Evolutionary conservation across 2,797 vertebrate genomes (phyloP).

Genomic region (Pteronotus mesoamericanus): DNA sequence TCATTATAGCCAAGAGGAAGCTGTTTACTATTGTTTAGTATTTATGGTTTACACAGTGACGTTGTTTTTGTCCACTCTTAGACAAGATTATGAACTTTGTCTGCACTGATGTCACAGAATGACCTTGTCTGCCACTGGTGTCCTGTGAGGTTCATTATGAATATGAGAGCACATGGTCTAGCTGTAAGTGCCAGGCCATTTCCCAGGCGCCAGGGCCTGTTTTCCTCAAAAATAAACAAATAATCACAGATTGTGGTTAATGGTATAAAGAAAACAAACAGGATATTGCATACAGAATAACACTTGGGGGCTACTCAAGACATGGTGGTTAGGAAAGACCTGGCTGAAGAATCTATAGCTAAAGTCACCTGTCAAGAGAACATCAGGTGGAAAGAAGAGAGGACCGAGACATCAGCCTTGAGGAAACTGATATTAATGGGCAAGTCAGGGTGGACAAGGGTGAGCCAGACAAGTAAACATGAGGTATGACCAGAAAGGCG

Average conservation of each 20-base stretch:
- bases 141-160: background rate
- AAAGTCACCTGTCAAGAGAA: background rate
- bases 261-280: background rate
- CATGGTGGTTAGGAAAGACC: background rate
- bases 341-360: background rate
- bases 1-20: background rate
- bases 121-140: background rate
- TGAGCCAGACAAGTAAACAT: background rate
- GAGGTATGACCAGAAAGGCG: background rate
- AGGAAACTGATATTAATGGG: background rate
- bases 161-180: background rate
- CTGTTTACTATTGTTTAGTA: background rate
- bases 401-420: background rate
- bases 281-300: background rate
- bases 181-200: background rate
- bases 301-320: background rate
- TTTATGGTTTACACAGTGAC: background rate
- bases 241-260: background rate
- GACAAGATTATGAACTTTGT: background rate
- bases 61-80: background rate
- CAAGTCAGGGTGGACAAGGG: background rate
- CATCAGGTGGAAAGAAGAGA: background rate
- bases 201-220: background rate
- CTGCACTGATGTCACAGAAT: background rate
- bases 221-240: constrained; percentile 16